Percentiles rank a stretch among this genome's conserved stretches.
Evolutionary conservation across 2,888 invertebrate species (phyloP).

Genomic region (Torymus tubicola): DNA sequence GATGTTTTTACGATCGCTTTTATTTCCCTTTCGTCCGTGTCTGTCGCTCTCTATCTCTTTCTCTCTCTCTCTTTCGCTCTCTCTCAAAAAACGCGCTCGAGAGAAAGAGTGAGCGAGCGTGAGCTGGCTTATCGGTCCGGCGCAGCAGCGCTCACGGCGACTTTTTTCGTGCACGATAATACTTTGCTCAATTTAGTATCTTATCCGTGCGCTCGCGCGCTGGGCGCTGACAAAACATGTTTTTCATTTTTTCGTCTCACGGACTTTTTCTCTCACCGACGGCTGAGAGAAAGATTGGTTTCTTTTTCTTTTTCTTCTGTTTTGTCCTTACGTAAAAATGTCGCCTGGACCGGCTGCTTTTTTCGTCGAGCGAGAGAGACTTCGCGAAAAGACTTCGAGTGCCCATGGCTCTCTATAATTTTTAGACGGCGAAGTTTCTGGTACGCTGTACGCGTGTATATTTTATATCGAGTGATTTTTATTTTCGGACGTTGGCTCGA

Average conservation of each 20-base stretch:
- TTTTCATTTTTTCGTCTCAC: slow-evolving; percentile 25
- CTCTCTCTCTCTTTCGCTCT: too few relatives aligned
- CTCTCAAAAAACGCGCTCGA: too few relatives aligned
- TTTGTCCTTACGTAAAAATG: neutral
- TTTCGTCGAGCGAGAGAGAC: too few relatives aligned
- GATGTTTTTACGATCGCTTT: slow-evolving; percentile 33
- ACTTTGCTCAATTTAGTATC: slow-evolving; percentile 38
- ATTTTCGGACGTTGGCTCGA: too few relatives aligned
- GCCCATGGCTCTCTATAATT: too few relatives aligned
- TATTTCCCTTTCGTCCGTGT: neutral
- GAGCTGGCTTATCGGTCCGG: too few relatives aligned
- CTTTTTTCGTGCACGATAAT: slow-evolving; percentile 43
- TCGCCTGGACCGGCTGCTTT: too few relatives aligned
- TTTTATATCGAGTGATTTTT: too few relatives aligned
- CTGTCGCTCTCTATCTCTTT: neutral
- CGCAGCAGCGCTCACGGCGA: neutral
- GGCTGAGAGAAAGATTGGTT: neutral
- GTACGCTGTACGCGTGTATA: too few relatives aligned
- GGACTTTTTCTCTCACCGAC: neutral
- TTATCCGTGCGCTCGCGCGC: slow-evolving; percentile 30
- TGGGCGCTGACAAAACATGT: slow-evolving; percentile 30
- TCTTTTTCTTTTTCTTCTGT: neutral
- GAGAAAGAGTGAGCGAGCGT: too few relatives aligned
- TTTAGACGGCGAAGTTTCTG: too few relatives aligned
- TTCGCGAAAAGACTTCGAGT: too few relatives aligned